A percentile compares a stretch with the other conserved stretches of the same genome.
These are phyloP conservation scores for Amphiprion clarkii DNA, from an alignment of 2,797 vertebrate species.

Conservation along the genomic window DNA sequence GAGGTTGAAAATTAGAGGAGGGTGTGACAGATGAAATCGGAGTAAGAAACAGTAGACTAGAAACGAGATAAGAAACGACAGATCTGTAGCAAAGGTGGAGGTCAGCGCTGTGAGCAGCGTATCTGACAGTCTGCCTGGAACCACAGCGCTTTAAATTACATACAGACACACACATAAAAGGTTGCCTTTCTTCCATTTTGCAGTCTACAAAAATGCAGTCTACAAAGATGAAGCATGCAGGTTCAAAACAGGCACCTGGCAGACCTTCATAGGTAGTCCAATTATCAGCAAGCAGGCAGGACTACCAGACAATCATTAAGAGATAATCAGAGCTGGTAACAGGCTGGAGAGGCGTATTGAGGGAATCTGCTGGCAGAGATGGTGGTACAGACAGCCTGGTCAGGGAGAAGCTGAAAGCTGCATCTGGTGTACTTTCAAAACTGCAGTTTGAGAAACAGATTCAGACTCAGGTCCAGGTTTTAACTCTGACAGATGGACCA, in stretches of 20 bases:
- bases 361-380: not conserved
- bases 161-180: not conserved
- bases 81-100: constrained; percentile 30
- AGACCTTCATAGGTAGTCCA: too few species aligned
- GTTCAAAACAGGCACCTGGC: too few species aligned
- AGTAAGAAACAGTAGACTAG: too few species aligned
- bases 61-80: not conserved
- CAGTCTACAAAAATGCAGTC: too few species aligned
- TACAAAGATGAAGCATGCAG: too few species aligned
- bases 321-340: not conserved
- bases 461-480: too few species aligned
- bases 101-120: constrained; percentile 31
- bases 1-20: not conserved
- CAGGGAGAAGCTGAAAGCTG: not conserved
- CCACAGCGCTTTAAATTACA: not conserved
- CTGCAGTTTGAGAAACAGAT: too few species aligned
- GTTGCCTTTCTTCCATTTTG: too few species aligned
- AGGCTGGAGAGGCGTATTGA: too few species aligned
- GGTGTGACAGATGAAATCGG: not conserved
- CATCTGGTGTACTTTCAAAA: not conserved
- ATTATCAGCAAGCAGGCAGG: not conserved
- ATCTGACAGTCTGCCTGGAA: not conserved
- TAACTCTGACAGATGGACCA: too few species aligned
- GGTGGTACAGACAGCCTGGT: not conserved
- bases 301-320: not conserved